Conservation (phyloP, 2,113 vertebrate species). For the Myotis brandtii region DNA sequence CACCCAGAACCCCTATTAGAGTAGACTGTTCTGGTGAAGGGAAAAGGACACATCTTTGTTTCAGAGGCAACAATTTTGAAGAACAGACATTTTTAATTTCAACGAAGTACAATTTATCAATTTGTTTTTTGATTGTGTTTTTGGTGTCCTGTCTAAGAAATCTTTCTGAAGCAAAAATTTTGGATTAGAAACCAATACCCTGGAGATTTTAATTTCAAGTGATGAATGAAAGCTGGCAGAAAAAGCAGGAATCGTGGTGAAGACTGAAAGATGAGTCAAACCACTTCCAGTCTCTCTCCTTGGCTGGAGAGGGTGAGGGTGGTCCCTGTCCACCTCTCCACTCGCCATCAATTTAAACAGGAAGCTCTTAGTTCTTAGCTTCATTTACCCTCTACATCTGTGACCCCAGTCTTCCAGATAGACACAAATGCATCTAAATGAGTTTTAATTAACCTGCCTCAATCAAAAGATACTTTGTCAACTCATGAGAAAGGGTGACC, state of each 20-base stretch:
- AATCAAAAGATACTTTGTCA: conserved; percentile 86
- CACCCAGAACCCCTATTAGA: conserved; percentile 42
- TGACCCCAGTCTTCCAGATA: conserved; percentile 57
- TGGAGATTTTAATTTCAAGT: neutral
- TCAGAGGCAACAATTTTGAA: conserved; percentile 42
- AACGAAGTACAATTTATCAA: neutral
- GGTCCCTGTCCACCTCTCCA: neutral
- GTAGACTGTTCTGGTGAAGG: conserved; percentile 3
- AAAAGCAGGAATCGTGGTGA: neutral
- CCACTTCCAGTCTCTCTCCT: neutral
- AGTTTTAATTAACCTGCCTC: conserved; percentile 86
- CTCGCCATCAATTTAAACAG: conserved; percentile 30
- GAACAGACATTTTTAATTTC: neutral
- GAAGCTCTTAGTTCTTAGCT: conserved; percentile 27
- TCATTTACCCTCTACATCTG: conserved; percentile 70
- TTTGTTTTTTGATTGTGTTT: neutral
- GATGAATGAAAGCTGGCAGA: neutral
- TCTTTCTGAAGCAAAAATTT: conserved; percentile 45
- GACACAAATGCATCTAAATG: conserved; percentile 84
- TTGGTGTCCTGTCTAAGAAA: neutral
- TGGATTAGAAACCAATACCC: conserved; percentile 60
- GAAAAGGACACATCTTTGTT: neutral
- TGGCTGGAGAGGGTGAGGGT: too few relatives aligned
- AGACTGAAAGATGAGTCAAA: neutral
- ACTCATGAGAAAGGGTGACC: conserved; percentile 68